Evolutionary conservation across 2,797 vertebrate species (phyloP).

Genomic region (Distichodus sexfasciatus): DNA sequence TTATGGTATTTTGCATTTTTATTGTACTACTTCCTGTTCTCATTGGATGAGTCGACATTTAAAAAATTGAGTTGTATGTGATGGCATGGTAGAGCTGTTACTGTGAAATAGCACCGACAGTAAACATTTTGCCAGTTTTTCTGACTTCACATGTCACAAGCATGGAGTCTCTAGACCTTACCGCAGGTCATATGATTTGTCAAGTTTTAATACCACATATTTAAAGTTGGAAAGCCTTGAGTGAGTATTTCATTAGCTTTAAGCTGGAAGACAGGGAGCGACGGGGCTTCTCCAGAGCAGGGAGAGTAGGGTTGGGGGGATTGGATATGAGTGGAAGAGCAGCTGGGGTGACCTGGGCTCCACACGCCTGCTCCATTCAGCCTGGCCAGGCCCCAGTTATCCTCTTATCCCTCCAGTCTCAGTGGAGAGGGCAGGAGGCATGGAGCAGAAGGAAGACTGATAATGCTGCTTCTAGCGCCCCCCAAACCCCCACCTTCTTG

Average conservation of each 20-base stretch:
- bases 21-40: too few relatives aligned
- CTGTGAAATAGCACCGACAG: too few relatives aligned
- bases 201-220: slow-evolving; percentile 26
- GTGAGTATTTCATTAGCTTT: slow-evolving; percentile 39
- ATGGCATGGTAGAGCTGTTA: too few relatives aligned
- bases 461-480: slow-evolving; percentile 38
- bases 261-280: slow-evolving; percentile 24
- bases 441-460: slow-evolving; percentile 42
- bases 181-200: slow-evolving; percentile 21
- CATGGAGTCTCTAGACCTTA: not conserved
- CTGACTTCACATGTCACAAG: not conserved
- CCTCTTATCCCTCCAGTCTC: slow-evolving; percentile 87
- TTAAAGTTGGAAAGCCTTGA: slow-evolving; percentile 14
- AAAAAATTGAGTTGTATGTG: too few relatives aligned
- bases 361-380: slow-evolving; percentile 69
- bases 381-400: slow-evolving; percentile 78
- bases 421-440: slow-evolving; percentile 71
- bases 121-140: not conserved
- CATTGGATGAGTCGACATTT: too few relatives aligned
- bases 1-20: too few relatives aligned
- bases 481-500: slow-evolving; percentile 20
- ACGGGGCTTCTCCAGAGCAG: slow-evolving; percentile 30
- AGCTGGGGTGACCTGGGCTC: slow-evolving; percentile 72
- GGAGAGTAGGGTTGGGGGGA: slow-evolving; percentile 21
- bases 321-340: slow-evolving; percentile 40